A percentile compares a stretch with the other conserved stretches of the same genome.
Evolutionary conservation across 1,140 invertebrate genomes (phyloP).

Genomic region (Rhopalosiphum maidis): DNA sequence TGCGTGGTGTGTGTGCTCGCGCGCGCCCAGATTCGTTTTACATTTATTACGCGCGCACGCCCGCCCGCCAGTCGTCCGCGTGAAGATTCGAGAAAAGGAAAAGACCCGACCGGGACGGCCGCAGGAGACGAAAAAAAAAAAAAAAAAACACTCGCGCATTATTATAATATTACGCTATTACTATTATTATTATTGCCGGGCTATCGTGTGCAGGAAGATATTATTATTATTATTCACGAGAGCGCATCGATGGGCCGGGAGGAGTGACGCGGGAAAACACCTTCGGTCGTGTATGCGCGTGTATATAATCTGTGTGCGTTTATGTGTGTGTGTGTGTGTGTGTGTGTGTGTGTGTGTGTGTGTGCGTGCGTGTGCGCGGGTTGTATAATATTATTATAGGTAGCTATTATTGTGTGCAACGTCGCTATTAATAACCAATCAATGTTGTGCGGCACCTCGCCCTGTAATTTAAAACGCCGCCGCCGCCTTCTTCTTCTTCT

Average conservation of each 20-base stretch:
- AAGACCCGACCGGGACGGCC: neutral
- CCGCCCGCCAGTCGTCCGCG: neutral
- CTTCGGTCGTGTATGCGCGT: neutral
- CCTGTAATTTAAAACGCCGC: conserved; percentile 55
- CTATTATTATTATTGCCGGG: neutral
- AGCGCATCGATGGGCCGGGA: neutral
- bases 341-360: neutral
- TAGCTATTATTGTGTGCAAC: conserved; percentile 54
- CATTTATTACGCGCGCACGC: neutral
- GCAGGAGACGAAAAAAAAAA: neutral
- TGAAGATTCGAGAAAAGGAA: neutral
- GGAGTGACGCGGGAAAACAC: neutral
- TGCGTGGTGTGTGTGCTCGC: neutral
- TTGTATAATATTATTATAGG: conserved; percentile 35
- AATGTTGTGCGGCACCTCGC: conserved; percentile 32
- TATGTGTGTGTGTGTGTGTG: neutral
- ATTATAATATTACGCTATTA: neutral
- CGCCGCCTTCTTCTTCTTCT: neutral
- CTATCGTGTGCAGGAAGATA: neutral
- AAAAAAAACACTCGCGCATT: neutral
- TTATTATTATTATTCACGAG: neutral
- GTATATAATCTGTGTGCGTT: neutral
- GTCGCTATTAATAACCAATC: conserved; percentile 56
- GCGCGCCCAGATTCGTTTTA: neutral
- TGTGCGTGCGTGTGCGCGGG: neutral